Percentiles rank a stretch among this genome's conserved stretches.
These are phyloP conservation scores for Eretmochelys imbricata DNA, from an alignment of 2,113 vertebrate species.

Conservation along the genomic window DNA sequence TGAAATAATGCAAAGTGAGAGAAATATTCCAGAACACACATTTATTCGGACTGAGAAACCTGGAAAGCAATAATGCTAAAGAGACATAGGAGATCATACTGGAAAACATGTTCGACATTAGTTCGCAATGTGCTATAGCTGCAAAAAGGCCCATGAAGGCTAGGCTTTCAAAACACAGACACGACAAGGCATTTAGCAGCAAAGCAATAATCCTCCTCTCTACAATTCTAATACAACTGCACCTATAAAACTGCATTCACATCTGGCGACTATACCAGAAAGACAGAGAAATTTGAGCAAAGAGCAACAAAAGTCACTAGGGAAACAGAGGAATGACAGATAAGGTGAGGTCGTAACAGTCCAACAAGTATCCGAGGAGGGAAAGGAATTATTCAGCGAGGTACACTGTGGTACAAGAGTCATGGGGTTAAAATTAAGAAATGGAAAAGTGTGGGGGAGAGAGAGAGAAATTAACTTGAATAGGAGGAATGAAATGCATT, in stretches of 20 bases:
- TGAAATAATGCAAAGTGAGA: not conserved
- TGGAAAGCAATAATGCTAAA: not conserved
- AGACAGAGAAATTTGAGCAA: not conserved
- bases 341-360: too few species aligned
- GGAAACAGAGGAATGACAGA: too few species aligned
- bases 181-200: not conserved
- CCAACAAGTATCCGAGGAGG: not conserved
- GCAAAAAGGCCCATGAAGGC: not conserved
- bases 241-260: not conserved
- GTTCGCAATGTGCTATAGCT: not conserved
- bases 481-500: not conserved
- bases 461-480: not conserved
- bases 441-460: not conserved
- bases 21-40: not conserved
- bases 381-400: conserved; percentile 5
- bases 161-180: not conserved
- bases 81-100: not conserved
- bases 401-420: not conserved
- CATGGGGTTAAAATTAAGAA: not conserved
- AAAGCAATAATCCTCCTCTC: not conserved
- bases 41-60: not conserved
- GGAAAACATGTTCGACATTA: not conserved
- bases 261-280: not conserved
- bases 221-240: not conserved
- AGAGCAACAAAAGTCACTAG: not conserved